Evolutionary conservation across 2,797 vertebrate genomes (phyloP).

Genomic region (Myoxocephalus aenaeus): DNA sequence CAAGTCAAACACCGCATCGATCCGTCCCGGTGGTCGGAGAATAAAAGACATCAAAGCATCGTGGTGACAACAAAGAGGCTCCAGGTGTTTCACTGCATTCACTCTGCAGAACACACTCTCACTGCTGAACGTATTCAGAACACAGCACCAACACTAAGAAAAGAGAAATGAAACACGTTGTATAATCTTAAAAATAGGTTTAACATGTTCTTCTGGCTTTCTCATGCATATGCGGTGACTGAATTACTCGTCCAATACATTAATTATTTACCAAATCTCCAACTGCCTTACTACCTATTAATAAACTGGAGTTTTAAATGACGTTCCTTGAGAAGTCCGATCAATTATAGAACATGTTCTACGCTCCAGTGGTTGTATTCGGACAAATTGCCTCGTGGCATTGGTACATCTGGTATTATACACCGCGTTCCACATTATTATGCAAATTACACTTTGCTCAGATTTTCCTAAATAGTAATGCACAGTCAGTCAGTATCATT

Average conservation of each 20-base stretch:
- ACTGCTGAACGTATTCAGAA: background rate
- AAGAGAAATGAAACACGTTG: background rate
- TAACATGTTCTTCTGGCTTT: background rate
- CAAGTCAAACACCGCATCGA: conserved; percentile 60
- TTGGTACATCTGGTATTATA: no score
- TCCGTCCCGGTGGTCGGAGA: conserved; percentile 23
- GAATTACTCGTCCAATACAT: background rate
- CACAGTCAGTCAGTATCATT: no score
- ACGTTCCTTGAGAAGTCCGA: background rate
- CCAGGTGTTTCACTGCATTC: conserved; percentile 27
- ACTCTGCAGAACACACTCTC: no score
- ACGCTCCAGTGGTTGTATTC: background rate
- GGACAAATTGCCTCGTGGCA: background rate
- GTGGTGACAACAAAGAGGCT: conserved; percentile 22
- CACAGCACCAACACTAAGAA: background rate
- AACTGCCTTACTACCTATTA: background rate
- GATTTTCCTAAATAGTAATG: no score
- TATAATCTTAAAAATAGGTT: no score
- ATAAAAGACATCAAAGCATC: conserved; percentile 37
- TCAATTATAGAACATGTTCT: background rate
- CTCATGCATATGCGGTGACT: background rate
- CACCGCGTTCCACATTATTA: no score
- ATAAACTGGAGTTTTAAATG: background rate
- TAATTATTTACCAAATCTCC: background rate
- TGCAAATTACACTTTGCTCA: no score